Conservation (phyloP, 2,113 vertebrate species). For the Caracal caracal region DNA sequence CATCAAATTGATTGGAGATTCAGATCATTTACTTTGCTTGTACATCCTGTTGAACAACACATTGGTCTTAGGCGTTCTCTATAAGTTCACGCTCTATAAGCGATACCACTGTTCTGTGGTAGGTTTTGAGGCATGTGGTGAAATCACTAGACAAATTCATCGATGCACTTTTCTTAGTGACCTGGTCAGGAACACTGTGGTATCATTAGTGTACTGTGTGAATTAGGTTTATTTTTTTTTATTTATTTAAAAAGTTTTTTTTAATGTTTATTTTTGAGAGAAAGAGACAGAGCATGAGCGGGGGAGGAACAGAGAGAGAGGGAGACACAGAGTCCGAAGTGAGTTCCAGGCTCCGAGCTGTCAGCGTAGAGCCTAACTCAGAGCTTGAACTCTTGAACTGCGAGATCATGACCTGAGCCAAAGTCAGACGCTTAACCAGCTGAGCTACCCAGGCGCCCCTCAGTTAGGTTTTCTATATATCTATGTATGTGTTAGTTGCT, state of each 20-base stretch:
- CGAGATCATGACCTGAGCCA: too few relatives aligned
- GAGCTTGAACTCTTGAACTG: too few relatives aligned
- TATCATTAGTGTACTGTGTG: not conserved
- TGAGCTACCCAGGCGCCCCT: too few relatives aligned
- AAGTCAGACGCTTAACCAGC: too few relatives aligned
- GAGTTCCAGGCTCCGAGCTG: too few relatives aligned
- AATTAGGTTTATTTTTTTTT: not conserved
- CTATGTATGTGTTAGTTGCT: not conserved
- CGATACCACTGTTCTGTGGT: not conserved
- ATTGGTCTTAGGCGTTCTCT: not conserved
- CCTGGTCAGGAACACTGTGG: not conserved
- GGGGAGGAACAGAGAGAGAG: too few relatives aligned
- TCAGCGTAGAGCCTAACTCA: too few relatives aligned
- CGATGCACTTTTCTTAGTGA: not conserved
- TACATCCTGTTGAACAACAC: not conserved
- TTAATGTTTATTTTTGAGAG: too few relatives aligned
- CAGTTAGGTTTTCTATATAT: not conserved
- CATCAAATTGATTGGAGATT: not conserved
- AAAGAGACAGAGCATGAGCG: too few relatives aligned
- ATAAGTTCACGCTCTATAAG: not conserved
- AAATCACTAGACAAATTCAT: not conserved
- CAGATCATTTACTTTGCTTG: not conserved
- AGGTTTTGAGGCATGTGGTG: not conserved
- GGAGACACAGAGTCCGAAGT: too few relatives aligned
- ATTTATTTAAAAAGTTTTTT: too few relatives aligned